phyloP scores from a whole-genome alignment of 2,797 vertebrate species.

The Capromys pilorides region DNA sequence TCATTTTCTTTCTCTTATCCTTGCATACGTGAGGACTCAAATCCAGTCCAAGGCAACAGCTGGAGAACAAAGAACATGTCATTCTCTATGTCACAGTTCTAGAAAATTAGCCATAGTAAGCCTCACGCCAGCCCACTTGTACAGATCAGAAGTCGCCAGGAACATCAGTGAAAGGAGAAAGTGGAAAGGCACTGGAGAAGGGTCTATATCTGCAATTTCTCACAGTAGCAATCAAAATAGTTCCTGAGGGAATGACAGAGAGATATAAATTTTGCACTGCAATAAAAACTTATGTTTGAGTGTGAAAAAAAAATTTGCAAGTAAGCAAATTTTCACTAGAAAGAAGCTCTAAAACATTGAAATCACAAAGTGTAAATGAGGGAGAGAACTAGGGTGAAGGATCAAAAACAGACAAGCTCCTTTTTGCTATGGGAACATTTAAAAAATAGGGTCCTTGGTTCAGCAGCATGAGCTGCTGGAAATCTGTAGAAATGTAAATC shows the following conservation, averaged over 20 bases:
- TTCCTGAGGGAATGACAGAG: background rate
- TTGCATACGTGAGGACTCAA: background rate
- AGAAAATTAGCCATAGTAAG: background rate
- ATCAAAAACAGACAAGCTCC: background rate
- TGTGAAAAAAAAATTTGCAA: background rate
- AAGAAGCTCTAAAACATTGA: background rate
- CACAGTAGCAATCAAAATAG: background rate
- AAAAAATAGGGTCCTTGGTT: background rate
- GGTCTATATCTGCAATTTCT: background rate
- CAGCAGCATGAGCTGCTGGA: background rate
- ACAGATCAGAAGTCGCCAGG: background rate
- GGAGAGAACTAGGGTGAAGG: background rate
- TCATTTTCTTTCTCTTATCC: background rate
- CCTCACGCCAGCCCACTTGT: background rate
- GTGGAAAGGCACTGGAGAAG: background rate
- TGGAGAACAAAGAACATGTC: background rate
- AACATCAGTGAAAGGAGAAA: background rate
- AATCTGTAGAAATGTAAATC: background rate
- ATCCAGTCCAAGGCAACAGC: too few species aligned
- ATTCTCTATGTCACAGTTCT: background rate
- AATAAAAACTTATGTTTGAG: background rate
- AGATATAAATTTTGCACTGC: background rate
- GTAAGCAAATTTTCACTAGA: background rate
- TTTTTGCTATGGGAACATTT: background rate
- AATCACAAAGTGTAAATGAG: background rate